These are phyloP conservation scores for Cepaea nemoralis DNA, from an alignment of 1,140 invertebrate species.

Conservation along the genomic window DNA sequence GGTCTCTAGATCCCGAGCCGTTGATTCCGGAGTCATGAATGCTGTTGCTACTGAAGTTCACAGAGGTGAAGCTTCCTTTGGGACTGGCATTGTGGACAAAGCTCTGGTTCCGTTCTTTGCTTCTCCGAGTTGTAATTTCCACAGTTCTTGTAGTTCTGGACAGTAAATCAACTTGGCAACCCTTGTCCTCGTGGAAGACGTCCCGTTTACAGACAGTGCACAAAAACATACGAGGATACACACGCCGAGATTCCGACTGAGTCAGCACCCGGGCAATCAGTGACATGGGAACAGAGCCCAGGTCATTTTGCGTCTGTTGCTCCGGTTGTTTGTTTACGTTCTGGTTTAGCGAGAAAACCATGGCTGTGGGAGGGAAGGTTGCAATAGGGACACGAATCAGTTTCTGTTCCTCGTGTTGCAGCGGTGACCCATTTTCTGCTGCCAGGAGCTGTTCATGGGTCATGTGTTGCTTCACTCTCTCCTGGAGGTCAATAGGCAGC, in stretches of 20 bases:
- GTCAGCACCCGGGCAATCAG: constrained; percentile 94
- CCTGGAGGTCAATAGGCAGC: constrained; percentile 91
- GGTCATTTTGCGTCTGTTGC: constrained; percentile 22
- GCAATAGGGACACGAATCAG: constrained; percentile 85
- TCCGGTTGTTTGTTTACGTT: constrained; percentile 5
- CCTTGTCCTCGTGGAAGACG: constrained; percentile 59
- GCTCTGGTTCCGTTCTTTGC: not conserved
- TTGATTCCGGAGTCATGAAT: not conserved
- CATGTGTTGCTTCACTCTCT: constrained; percentile 79
- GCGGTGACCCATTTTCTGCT: constrained; percentile 60
- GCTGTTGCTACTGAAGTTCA: not conserved
- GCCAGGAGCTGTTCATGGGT: constrained; percentile 69
- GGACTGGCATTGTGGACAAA: constrained; percentile 24
- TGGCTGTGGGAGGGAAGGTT: constrained; percentile 88
- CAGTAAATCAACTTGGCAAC: constrained; percentile 57
- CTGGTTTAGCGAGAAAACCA: constrained; percentile 86
- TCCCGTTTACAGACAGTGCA: constrained; percentile 64
- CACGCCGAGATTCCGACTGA: constrained; percentile 74
- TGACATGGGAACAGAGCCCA: constrained; percentile 88
- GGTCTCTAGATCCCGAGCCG: not conserved
- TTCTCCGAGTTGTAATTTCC: constrained; percentile 18
- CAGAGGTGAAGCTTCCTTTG: not conserved
- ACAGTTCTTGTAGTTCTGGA: constrained; percentile 3
- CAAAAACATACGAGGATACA: constrained; percentile 58
- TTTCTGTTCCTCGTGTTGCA: constrained; percentile 75